phyloP scores from a whole-genome alignment of 1,140 invertebrate species.

The Paracyclopina nana region DNA sequence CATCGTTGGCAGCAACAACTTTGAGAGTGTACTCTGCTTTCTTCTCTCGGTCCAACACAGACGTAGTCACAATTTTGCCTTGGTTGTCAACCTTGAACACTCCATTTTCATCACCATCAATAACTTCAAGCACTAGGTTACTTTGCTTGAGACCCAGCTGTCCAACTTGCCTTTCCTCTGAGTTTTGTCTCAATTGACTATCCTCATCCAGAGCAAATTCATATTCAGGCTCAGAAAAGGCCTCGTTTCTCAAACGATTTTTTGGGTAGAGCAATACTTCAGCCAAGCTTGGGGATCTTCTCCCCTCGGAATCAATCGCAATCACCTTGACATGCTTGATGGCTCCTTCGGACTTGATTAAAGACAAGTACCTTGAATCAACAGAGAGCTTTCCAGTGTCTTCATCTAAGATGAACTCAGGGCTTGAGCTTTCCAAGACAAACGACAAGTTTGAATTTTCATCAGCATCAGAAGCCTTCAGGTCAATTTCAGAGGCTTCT shows the following conservation, averaged over 20 bases:
- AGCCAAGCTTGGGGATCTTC: background rate
- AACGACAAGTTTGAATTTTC: too few species aligned
- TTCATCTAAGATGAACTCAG: too few species aligned
- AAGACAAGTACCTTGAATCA: background rate
- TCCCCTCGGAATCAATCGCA: background rate
- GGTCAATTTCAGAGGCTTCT: conserved; percentile 26
- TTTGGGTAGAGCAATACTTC: too few species aligned
- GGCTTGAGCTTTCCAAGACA: too few species aligned
- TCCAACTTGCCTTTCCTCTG: too few species aligned
- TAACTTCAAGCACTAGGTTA: too few species aligned
- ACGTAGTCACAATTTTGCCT: conserved; percentile 53
- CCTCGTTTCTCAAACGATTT: too few species aligned
- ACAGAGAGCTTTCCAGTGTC: conserved; percentile 2
- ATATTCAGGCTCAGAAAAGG: too few species aligned
- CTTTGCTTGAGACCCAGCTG: too few species aligned
- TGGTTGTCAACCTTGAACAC: conserved; percentile 54
- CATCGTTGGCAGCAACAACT: conserved; percentile 81
- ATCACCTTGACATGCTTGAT: background rate
- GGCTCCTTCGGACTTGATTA: background rate
- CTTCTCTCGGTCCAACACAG: conserved; percentile 51
- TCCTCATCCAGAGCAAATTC: too few species aligned
- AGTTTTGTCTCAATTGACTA: too few species aligned
- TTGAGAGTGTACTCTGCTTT: conserved; percentile 53
- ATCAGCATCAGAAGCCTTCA: conserved; percentile 13
- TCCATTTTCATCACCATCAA: too few species aligned